These are phyloP conservation scores for Cheilosia variabilis DNA, from an alignment of 2,888 invertebrate species.

Conservation along the genomic window DNA sequence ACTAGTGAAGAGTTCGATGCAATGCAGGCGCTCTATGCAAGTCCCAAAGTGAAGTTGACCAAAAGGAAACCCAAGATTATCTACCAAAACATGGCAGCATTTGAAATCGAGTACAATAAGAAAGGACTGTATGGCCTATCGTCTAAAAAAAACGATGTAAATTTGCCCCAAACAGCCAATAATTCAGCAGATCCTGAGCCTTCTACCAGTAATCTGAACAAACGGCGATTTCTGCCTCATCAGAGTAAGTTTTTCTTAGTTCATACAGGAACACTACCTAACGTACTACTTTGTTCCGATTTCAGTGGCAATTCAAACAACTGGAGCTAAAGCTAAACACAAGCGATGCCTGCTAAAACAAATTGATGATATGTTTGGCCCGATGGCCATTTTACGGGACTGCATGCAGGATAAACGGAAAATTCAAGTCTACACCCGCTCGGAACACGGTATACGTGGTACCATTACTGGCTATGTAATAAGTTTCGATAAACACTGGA, in stretches of 20 bases:
- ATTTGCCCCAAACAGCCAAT: neutral
- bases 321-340: conserved; percentile 54
- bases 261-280: conserved; percentile 32
- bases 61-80: conserved; percentile 86
- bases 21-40: conserved; percentile 87
- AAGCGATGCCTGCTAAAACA: conserved; percentile 59
- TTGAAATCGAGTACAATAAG: conserved; percentile 84
- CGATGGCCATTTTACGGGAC: conserved; percentile 86
- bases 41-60: conserved; percentile 82
- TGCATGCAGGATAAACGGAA: conserved; percentile 81
- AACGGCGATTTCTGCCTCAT: conserved; percentile 84
- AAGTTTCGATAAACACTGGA: conserved; percentile 97
- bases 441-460: conserved; percentile 89
- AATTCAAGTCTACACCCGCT: conserved; percentile 86
- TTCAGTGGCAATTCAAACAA: conserved; percentile 80
- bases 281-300: conserved; percentile 49
- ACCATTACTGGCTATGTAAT: conserved; percentile 90
- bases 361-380: conserved; percentile 86
- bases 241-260: conserved; percentile 81
- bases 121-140: conserved; percentile 79
- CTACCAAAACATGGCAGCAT: conserved; percentile 89
- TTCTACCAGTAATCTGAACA: conserved; percentile 77
- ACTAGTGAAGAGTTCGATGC: conserved; percentile 88
- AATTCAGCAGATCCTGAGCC: conserved; percentile 51
- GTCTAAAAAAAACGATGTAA: conserved; percentile 4